Conservation (phyloP, 2,888 invertebrate species). For the Clistopyga incitator region DNA sequence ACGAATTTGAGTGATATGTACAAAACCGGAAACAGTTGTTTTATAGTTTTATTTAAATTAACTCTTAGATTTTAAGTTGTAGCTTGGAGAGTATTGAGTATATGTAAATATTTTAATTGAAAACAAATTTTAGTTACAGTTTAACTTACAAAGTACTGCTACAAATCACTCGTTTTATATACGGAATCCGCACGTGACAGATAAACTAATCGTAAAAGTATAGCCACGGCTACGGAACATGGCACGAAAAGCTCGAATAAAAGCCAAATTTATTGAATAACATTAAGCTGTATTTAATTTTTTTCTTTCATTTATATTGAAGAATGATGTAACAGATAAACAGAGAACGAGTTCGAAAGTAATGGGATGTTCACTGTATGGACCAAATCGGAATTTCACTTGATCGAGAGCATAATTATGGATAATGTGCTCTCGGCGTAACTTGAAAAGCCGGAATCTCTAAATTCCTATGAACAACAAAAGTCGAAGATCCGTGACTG, state of each 20-base stretch:
- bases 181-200: too few relatives aligned
- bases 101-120: not conserved
- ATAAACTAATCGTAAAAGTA: not conserved
- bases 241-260: slow-evolving; percentile 14
- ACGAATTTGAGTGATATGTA: not conserved
- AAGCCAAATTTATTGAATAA: not conserved
- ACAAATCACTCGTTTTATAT: too few relatives aligned
- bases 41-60: not conserved
- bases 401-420: not conserved
- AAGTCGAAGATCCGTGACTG: slow-evolving; percentile 14
- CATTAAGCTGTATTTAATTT: not conserved
- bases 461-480: slow-evolving; percentile 31
- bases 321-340: not conserved
- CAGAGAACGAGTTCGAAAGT: not conserved
- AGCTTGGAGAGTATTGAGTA: slow-evolving; percentile 5
- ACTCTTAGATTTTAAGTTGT: not conserved
- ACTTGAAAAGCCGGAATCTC: not conserved
- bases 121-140: not conserved
- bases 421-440: not conserved
- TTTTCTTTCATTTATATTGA: too few relatives aligned
- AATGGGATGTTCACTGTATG: too few relatives aligned
- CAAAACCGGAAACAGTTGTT: not conserved
- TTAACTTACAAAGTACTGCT: too few relatives aligned
- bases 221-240: not conserved
- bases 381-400: too few relatives aligned